Base-by-base conservation (phyloP, 2,888 invertebrate genomes). In the Patella depressa region DNA sequence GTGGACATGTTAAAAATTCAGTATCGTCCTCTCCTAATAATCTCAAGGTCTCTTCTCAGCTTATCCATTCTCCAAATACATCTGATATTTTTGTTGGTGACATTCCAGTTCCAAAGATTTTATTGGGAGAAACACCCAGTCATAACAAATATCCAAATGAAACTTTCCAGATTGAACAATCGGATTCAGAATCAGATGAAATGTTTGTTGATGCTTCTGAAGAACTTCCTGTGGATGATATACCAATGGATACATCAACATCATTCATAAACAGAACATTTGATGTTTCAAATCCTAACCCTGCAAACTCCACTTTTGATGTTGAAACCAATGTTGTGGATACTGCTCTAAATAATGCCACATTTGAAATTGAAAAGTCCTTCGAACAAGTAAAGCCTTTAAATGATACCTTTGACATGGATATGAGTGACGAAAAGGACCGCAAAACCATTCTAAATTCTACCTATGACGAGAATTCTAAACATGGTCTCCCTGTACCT, bases 231-330 rank as follows among this genome's bases (percentile, higher is more conserved):
- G 12, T 19, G 11, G 65, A 65, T 24, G 24, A 19, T 65, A 19
- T 24, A 24, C 19, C 11, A 3, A 65, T 24, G 11, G 14, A 24
- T 24, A 24, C 24, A 9, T 65, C 65, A 24, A 65, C 65, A 19
- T 65, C 65, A 65, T 24, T 24, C 24, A 24, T 65, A 24, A 65
- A 65, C 14, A 65, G 65, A 65, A 65, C 65, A 65, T 65, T 65
- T 65, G 65, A 65, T 3, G 65, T 65, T 24, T 65, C 65, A 65
- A 24, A 65, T 12, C 0, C 65, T 24, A 65, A 65, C 24, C 12
- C 65, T 11, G 24, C 65, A 24, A 65, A 19, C 24, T 11, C 12
- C 19, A 65, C 65, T 19, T 65, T 65, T 65, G 19, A 65, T 11
- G 24, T 65, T 9, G 65, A 65, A 17, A n/a, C n/a, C 19, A 19